Conservation (phyloP, 2,888 invertebrate species). For the Coelinius sp. region DNA sequence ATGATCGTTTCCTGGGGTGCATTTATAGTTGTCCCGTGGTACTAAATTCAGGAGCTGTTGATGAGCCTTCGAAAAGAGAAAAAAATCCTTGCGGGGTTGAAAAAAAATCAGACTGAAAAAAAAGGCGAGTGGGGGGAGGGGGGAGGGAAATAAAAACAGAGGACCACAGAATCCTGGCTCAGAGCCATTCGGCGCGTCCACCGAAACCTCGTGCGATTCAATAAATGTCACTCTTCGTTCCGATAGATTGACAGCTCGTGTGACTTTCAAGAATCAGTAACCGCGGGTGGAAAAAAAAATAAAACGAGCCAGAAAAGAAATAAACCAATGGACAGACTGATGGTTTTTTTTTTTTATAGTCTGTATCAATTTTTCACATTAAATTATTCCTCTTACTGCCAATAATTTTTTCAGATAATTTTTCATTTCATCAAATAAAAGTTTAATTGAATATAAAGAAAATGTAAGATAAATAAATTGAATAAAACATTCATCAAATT, state of each 20-base stretch:
- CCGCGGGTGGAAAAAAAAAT: background rate
- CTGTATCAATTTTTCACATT: constrained; percentile 7
- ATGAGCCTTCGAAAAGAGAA: constrained; percentile 16
- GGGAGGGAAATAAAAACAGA: constrained; percentile 28
- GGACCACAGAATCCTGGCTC: constrained; percentile 45
- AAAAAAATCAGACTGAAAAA: constrained; percentile 14
- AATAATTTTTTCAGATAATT: too few relatives aligned
- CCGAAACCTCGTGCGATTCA: constrained; percentile 55
- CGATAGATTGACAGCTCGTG: constrained; percentile 51
- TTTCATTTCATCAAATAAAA: too few relatives aligned
- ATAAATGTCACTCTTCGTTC: constrained; percentile 58
- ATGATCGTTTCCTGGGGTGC: background rate
- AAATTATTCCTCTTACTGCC: background rate
- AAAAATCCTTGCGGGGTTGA: background rate
- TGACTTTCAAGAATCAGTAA: constrained; percentile 46
- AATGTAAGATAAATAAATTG: background rate
- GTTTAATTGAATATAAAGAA: too few relatives aligned
- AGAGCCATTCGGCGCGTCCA: constrained; percentile 50
- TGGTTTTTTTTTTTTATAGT: constrained; percentile 8
- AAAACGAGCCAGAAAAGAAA: background rate
- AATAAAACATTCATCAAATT: background rate
- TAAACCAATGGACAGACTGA: background rate
- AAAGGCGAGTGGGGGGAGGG: background rate
- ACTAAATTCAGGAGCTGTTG: background rate
- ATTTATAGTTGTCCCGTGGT: constrained; percentile 6